phyloP scores from a whole-genome alignment of 2,888 invertebrate species.

The Xestobium rufovillosum region DNA sequence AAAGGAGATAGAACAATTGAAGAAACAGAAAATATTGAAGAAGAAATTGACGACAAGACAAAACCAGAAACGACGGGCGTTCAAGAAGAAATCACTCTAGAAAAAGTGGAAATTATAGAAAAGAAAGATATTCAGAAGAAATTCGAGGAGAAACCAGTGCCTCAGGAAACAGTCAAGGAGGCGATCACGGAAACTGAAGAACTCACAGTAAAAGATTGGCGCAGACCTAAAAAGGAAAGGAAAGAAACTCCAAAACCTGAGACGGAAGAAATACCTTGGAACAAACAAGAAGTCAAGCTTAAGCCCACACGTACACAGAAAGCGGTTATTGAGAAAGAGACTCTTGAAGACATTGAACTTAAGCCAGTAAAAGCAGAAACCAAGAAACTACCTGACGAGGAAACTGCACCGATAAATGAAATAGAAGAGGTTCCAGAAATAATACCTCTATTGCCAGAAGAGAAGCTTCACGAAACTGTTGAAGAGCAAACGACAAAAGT shows the following conservation, averaged over 20 bases:
- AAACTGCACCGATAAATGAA: not conserved
- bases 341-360: slow-evolving; percentile 43
- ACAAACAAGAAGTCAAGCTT: slow-evolving; percentile 50
- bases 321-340: slow-evolving; percentile 37
- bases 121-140: slow-evolving; percentile 19
- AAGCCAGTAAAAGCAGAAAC: slow-evolving; percentile 38
- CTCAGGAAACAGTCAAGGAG: slow-evolving; percentile 14
- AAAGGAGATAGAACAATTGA: slow-evolving; percentile 39
- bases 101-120: slow-evolving; percentile 31
- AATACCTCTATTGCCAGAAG: slow-evolving; percentile 4
- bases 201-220: slow-evolving; percentile 16
- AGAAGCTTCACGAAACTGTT: slow-evolving; percentile 4
- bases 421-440: slow-evolving; percentile 38
- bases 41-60: slow-evolving; percentile 23
- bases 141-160: slow-evolving; percentile 19
- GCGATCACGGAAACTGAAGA: slow-evolving; percentile 13
- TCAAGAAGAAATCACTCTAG: slow-evolving; percentile 40
- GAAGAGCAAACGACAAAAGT: slow-evolving; percentile 11
- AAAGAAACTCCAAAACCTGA: slow-evolving; percentile 13
- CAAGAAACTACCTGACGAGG: slow-evolving; percentile 4
- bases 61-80: slow-evolving; percentile 26
- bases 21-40: slow-evolving; percentile 16
- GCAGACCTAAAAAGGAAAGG: slow-evolving; percentile 13
- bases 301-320: slow-evolving; percentile 39
- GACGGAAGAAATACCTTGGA: slow-evolving; percentile 43